Percentiles rank a stretch among this genome's conserved stretches.
These are phyloP conservation scores for Bombyx huttoni DNA, from an alignment of 2,888 invertebrate species.

Conservation along the genomic window DNA sequence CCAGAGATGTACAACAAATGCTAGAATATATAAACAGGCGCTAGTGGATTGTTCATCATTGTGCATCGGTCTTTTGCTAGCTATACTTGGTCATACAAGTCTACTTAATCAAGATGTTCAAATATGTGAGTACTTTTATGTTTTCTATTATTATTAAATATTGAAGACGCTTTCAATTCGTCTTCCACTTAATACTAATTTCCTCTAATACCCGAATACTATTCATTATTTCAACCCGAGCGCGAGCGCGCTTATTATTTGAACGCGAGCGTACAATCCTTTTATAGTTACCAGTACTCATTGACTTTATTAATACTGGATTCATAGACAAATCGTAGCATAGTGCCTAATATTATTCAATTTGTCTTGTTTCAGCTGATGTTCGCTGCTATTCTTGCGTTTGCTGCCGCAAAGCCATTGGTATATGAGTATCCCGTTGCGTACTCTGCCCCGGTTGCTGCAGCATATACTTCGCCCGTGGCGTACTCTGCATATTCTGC, in stretches of 20 bases:
- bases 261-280: no score
- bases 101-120: slow-evolving; percentile 49
- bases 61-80: slow-evolving; percentile 8
- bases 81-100: slow-evolving; percentile 13
- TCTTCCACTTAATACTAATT: no score
- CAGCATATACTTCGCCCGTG: slow-evolving; percentile 66
- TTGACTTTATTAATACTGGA: no score
- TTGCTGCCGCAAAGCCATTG: slow-evolving; percentile 63
- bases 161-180: no score
- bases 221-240: no score
- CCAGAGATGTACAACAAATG: slow-evolving; percentile 11
- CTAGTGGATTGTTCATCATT: slow-evolving; percentile 17
- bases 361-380: slow-evolving; percentile 32
- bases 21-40: slow-evolving; percentile 27
- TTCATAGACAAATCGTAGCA: no score
- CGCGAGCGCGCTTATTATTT: no score
- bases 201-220: no score
- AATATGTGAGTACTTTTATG: slow-evolving; percentile 48
- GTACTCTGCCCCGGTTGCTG: slow-evolving; percentile 56
- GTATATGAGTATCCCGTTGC: slow-evolving; percentile 46
- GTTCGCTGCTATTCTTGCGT: slow-evolving; percentile 66
- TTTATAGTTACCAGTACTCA: no score
- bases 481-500: slow-evolving; percentile 40
- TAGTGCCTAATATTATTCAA: background rate
- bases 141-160: slow-evolving; percentile 1